Base-by-base conservation (phyloP, 2,797 vertebrate genomes). In the Enteromius fasciolatus region DNA sequence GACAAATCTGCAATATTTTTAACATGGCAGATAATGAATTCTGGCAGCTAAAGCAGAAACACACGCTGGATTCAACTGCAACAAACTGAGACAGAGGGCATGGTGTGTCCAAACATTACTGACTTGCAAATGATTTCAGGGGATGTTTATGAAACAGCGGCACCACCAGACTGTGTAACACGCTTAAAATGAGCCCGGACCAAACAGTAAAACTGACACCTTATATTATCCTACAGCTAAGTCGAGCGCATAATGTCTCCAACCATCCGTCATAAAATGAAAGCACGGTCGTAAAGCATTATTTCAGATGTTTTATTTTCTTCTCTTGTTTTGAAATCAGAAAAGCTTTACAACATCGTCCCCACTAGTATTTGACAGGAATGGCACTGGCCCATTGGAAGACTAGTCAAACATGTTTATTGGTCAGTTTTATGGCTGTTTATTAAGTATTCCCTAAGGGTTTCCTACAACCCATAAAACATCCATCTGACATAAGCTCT, bases 381-480 rank as follows among this genome's bases (percentile, higher is more conserved):
- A 69, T 46, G 50, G 4, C 46, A 76, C 63, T 31, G 81, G 39
- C 57, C 85, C 46, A 79, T 75, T n/a, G 57, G 73, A 39, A 57
- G 41, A 46, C 20, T 33, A 67, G 57, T 69, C 50, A 54, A 17
- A 23, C 57, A 72, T 67, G 44, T 86, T 86, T 88, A 88, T 78
- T 78, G 82, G 50, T 83, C 23, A 77, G 70, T 80, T 88, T 83
- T 80, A 86, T 78, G 77, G 31, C 79, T 76, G 67, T 86, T 86
- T 83, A 81, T 84, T 39, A 82, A 77, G 73, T 46, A 61, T 66
- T 46, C 18, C 50, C 74, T n/a, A 5, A 74, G 63, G 67, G 70
- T 36, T 33, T 15, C 20, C 70, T 20, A 72, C 54, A 54, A 48
- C 77, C 63, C 52, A 61, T 83, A 79, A 79, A 82, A 76, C 36